Percentiles rank a stretch among this genome's conserved stretches.
These are phyloP conservation scores for Daboia siamensis DNA, from an alignment of 2,113 vertebrate species.

Conservation along the genomic window DNA sequence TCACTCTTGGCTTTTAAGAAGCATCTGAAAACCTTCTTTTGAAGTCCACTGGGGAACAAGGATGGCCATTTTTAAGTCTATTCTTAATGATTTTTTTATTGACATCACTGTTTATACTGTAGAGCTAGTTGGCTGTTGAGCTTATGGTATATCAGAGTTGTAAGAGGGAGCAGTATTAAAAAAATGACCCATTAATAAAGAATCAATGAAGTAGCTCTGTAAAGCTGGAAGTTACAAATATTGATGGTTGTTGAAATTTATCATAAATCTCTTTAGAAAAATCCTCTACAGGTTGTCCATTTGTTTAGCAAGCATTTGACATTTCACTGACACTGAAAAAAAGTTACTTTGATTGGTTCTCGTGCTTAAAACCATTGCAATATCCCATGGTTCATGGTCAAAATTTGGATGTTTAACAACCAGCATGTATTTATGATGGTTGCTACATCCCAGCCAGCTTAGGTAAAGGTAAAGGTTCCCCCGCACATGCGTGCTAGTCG, in stretches of 20 bases:
- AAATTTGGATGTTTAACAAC: not conserved
- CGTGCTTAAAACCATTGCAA: not conserved
- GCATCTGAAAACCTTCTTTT: not conserved
- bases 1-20: not conserved
- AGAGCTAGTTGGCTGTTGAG: not conserved
- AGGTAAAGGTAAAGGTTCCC: not conserved
- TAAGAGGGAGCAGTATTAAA: not conserved
- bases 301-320: not conserved
- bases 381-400: not conserved
- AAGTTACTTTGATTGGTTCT: not conserved
- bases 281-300: not conserved
- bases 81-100: not conserved
- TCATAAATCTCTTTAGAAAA: not conserved
- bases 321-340: not conserved
- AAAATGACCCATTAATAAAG: not conserved
- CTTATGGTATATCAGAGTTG: not conserved
- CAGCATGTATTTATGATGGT: not conserved
- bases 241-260: not conserved
- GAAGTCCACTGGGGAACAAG: not conserved
- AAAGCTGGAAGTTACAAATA: not conserved
- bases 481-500: too few relatives aligned
- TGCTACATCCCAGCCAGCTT: not conserved
- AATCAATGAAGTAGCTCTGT: not conserved
- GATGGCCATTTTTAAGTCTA: not conserved
- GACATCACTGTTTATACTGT: not conserved